These are phyloP conservation scores for Xylocopa sonorina DNA, from an alignment of 1,140 invertebrate genomes.

Conservation along the genomic window DNA sequence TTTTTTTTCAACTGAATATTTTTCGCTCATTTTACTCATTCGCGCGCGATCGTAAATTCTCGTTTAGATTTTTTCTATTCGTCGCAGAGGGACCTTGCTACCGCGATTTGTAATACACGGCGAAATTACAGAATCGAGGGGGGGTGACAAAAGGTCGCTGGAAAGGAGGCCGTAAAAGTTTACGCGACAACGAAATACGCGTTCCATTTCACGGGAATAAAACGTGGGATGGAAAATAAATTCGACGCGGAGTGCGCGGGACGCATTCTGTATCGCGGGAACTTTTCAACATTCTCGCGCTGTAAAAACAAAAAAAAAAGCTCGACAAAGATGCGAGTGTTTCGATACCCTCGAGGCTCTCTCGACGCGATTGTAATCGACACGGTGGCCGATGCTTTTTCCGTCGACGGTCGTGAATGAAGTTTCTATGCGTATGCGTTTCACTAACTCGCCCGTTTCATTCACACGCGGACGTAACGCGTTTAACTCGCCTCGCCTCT, in stretches of 20 bases:
- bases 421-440: constrained; percentile 52
- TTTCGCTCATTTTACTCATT: no score
- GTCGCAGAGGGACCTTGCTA: no score
- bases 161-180: background rate
- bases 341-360: background rate
- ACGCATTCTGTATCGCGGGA: background rate
- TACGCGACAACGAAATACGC: background rate
- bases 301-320: constrained; percentile 4
- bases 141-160: background rate
- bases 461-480: constrained; percentile 49
- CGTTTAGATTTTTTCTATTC: no score
- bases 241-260: background rate
- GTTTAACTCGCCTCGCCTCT: constrained; percentile 10
- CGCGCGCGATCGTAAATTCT: no score
- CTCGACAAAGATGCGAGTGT: constrained; percentile 53
- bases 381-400: constrained; percentile 42
- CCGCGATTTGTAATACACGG: no score
- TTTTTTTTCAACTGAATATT: background rate
- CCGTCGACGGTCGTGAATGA: constrained; percentile 49
- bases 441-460: constrained; percentile 45
- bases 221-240: constrained; percentile 9
- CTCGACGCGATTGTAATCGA: constrained; percentile 47
- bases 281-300: constrained; percentile 32
- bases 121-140: no score
- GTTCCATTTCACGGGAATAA: background rate